These are phyloP conservation scores for Proales similis DNA, from an alignment of 1,140 invertebrate species.

Conservation along the genomic window DNA sequence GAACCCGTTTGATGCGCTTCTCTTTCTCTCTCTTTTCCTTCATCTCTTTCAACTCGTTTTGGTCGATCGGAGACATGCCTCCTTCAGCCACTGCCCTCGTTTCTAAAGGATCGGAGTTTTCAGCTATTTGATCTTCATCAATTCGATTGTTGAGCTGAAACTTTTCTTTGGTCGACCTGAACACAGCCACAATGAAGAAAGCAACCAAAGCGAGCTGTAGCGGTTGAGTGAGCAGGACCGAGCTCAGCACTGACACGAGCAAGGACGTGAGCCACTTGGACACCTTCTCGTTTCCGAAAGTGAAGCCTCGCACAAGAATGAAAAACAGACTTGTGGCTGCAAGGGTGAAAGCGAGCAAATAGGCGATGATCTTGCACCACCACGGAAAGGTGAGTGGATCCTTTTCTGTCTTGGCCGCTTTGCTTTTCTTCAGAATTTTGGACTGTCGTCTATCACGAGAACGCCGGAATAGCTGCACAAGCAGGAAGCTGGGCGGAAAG, in stretches of 20 bases:
- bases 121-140: too few relatives aligned
- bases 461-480: conserved; percentile 55
- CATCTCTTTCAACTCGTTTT: conserved; percentile 1
- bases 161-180: conserved; percentile 48
- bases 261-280: conserved; percentile 59
- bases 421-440: neutral
- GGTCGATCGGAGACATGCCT: neutral
- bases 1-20: conserved; percentile 8
- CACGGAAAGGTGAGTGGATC: conserved; percentile 50
- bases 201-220: conserved; percentile 56
- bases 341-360: conserved; percentile 52
- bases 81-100: conserved; percentile 48
- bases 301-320: conserved; percentile 57
- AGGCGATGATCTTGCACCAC: conserved; percentile 55
- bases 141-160: too few relatives aligned
- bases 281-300: conserved; percentile 57
- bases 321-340: conserved; percentile 53
- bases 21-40: conserved; percentile 38
- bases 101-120: conserved; percentile 49
- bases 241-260: conserved; percentile 57
- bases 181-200: conserved; percentile 54
- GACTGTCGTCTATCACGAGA: conserved; percentile 45
- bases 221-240: conserved; percentile 58
- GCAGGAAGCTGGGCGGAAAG: conserved; percentile 57
- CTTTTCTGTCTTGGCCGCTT: conserved; percentile 40